These are phyloP conservation scores for Matsumurasca onukii DNA, from an alignment of 1,140 invertebrate species.

Conservation along the genomic window DNA sequence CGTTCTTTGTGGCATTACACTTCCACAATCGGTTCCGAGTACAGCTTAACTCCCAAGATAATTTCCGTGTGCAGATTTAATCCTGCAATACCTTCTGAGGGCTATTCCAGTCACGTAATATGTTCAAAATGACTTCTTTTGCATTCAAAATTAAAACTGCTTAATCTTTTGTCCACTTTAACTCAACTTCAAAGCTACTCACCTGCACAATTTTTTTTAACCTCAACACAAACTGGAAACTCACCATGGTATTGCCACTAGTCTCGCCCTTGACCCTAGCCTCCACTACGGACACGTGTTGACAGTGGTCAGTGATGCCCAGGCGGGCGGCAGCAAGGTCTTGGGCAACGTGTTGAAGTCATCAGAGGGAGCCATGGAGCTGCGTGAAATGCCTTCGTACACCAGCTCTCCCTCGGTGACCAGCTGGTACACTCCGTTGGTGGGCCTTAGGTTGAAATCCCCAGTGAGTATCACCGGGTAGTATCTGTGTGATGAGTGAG, in stretches of 20 bases:
- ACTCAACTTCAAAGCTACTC: too few relatives aligned
- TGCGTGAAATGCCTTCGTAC: constrained; percentile 46
- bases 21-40: too few relatives aligned
- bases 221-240: constrained; percentile 25
- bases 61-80: too few relatives aligned
- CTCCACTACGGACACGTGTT: constrained; percentile 57
- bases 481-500: constrained; percentile 49
- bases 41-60: too few relatives aligned
- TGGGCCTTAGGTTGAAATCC: constrained; percentile 82
- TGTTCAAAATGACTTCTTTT: too few relatives aligned
- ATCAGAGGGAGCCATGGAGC: constrained; percentile 30
- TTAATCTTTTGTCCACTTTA: too few relatives aligned
- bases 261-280: constrained; percentile 11
- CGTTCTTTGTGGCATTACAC: too few relatives aligned
- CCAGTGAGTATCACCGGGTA: constrained; percentile 83
- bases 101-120: too few relatives aligned
- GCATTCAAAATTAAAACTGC: too few relatives aligned
- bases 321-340: constrained; percentile 55
- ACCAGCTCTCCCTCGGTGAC: constrained; percentile 65
- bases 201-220: too few relatives aligned
- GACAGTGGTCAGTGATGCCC: constrained; percentile 65
- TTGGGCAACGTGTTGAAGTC: neutral
- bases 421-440: constrained; percentile 70
- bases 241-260: neutral
- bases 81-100: too few relatives aligned